phyloP scores from a whole-genome alignment of 1,140 invertebrate genomes.

The Dendrolimus kikuchii region DNA sequence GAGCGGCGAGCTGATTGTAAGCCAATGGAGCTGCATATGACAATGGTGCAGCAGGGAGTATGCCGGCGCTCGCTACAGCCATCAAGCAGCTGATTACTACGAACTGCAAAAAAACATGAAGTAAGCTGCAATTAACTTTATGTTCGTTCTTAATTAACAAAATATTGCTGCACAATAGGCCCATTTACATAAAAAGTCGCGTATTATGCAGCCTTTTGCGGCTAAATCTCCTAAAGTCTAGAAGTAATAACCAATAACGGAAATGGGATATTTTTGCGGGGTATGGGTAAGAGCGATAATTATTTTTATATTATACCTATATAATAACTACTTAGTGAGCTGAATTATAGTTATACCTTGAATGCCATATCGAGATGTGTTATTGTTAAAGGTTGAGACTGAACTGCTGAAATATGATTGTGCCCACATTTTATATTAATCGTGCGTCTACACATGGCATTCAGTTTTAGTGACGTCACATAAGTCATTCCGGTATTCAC shows the following conservation, averaged over 20 bases:
- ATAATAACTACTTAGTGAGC: no score
- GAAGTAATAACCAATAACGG: no score
- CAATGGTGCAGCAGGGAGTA: constrained; percentile 26
- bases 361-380: constrained; percentile 37
- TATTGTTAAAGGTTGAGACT: constrained; percentile 19
- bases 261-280: no score
- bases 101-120: constrained; percentile 19
- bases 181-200: no score
- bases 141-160: no score
- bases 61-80: constrained; percentile 23
- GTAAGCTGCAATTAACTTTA: no score
- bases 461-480: constrained; percentile 29
- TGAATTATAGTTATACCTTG: constrained; percentile 25
- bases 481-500: constrained; percentile 27
- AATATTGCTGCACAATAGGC: no score
- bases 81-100: constrained; percentile 23
- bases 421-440: constrained; percentile 36
- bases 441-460: constrained; percentile 24
- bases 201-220: no score
- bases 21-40: constrained; percentile 33
- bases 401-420: constrained; percentile 24
- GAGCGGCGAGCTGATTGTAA: constrained; percentile 23
- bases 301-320: no score
- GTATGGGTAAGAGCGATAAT: no score
- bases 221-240: no score